Conservation (phyloP, 2,888 invertebrate species). For the Phortica okadai region DNA sequence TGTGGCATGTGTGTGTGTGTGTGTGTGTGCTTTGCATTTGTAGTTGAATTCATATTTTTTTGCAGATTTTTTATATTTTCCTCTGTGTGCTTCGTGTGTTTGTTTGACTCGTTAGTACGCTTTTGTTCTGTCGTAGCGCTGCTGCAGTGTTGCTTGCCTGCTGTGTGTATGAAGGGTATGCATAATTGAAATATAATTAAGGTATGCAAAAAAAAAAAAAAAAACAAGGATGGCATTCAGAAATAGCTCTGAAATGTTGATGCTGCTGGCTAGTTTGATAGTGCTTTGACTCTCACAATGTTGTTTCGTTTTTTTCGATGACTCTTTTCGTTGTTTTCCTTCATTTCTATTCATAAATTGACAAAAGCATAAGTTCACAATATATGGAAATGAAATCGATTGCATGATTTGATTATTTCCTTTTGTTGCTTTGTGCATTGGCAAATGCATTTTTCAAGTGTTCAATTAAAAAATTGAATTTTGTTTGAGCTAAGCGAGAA, state of each 20-base stretch:
- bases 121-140: slow-evolving; percentile 31
- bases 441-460: too few species aligned
- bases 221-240: background rate
- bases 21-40: background rate
- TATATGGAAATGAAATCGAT: too few species aligned
- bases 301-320: background rate
- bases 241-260: background rate
- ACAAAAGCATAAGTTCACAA: background rate
- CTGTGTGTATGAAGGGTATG: slow-evolving; percentile 23
- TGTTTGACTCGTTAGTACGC: slow-evolving; percentile 3
- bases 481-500: too few species aligned
- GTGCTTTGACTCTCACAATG: background rate
- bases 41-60: background rate
- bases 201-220: background rate
- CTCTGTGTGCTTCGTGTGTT: background rate
- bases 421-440: too few species aligned
- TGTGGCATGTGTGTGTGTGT: background rate
- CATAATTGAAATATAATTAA: slow-evolving; percentile 51
- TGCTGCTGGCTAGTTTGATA: slow-evolving; percentile 47
- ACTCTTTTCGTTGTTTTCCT: background rate
- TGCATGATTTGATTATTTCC: too few species aligned
- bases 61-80: background rate
- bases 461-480: too few species aligned
- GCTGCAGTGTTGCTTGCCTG: slow-evolving; percentile 7
- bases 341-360: background rate